Evolutionary conservation across 1,140 invertebrate species (phyloP).

Genomic region (Hydropsyche tenuis): DNA sequence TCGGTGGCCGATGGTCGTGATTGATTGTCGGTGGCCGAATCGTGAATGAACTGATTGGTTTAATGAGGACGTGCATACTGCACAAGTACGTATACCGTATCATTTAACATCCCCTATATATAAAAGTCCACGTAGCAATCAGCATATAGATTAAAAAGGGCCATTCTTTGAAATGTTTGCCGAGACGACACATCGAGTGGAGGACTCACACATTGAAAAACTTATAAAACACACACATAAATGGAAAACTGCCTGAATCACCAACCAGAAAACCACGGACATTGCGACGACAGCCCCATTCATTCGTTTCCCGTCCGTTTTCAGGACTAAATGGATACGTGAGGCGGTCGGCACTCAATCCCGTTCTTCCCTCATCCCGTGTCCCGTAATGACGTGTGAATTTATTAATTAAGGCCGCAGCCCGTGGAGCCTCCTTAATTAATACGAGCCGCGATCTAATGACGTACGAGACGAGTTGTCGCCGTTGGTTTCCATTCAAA

Average conservation of each 20-base stretch:
- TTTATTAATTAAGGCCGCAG: conserved; percentile 44
- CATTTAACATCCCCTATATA: too few species aligned
- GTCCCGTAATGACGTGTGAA: conserved; percentile 43
- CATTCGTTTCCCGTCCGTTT: too few species aligned
- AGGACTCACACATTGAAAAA: background rate
- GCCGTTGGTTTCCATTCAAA: conserved; percentile 1
- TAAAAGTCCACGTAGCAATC: conserved; percentile 3
- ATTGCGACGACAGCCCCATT: too few species aligned
- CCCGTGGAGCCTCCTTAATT: conserved; percentile 31
- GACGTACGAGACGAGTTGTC: conserved; percentile 27
- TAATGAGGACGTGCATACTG: too few species aligned
- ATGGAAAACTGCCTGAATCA: too few species aligned
- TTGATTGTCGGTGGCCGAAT: too few species aligned
- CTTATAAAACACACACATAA: background rate
- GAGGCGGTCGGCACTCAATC: background rate
- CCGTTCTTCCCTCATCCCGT: conserved; percentile 3
- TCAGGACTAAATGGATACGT: too few species aligned
- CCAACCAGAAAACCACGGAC: background rate
- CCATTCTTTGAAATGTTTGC: background rate
- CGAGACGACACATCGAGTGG: background rate
- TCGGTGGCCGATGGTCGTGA: too few species aligned
- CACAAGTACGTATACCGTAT: too few species aligned
- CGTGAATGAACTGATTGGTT: too few species aligned
- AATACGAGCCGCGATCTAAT: conserved; percentile 29
- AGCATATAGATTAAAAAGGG: conserved; percentile 16